Evolutionary conservation across 2,113 vertebrate genomes (phyloP), one percentile per base, ranked within the genome.

Genomic region (Pollimyrus isidori): DNA sequence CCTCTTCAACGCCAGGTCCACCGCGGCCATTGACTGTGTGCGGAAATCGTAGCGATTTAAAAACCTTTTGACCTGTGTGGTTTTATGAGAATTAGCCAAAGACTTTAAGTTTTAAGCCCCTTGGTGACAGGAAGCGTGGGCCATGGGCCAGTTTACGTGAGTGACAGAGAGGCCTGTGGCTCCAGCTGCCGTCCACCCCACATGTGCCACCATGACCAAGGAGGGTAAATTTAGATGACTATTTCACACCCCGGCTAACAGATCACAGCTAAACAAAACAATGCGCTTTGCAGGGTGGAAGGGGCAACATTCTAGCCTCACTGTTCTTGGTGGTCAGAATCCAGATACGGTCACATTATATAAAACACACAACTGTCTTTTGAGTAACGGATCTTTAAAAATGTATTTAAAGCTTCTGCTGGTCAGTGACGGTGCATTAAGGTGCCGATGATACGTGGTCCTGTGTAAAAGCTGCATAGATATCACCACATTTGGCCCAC

Each of bases 61-160:
- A 95, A 97, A 97, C 97, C 97, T 97, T 97, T 97, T 98, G 97
- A 98, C 97, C 97, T 93, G 93, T 94, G 96, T 97, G 96, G 96
- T 97, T 97, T 94, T 97, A 97, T 97, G 96, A 96, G 95, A 97
- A 97, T 96, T 97, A 97, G 95, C 95, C 96, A 96, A 95, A 95
- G 96, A 97, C 97, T 97, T 96, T 97, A 97, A 95, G 93, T 93
- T 96, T 96, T 97, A 98, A 97, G 96, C 96, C 96, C 96, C 96
- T 96, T 97, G 97, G 96, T 97, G 97, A 98, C 97, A 97, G 97
- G 96, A 96, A 96, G 97, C 94, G 96, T 95, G 96, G 96, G 96
- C 94, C 91, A 0, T 85, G n/a, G 91, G 95, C 96, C 97, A 96
- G 96, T 93, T 15, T 5, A 84, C 88, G 95, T 95, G 97, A 98